Conservation (phyloP, 1,140 invertebrate genomes). For the Caerostris extrusa region DNA sequence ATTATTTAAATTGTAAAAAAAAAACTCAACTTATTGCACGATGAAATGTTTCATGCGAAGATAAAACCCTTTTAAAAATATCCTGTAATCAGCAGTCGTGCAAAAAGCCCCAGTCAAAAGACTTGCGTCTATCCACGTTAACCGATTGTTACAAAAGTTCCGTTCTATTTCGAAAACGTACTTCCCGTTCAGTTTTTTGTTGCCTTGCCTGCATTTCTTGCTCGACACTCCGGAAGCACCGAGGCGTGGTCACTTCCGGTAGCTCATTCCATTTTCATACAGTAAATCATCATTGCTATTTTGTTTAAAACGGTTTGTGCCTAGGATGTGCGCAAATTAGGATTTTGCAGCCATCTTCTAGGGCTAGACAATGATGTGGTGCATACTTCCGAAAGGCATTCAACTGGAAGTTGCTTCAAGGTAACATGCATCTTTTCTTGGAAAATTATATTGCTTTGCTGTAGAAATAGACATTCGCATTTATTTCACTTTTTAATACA, state of each 20-base stretch:
- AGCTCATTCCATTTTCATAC: background rate
- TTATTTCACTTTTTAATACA: too few relatives aligned
- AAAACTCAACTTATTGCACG: too few relatives aligned
- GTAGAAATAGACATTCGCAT: too few relatives aligned
- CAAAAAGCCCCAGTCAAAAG: background rate
- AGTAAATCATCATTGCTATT: background rate
- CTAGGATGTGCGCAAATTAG: background rate
- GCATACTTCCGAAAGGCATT: background rate
- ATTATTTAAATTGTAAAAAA: too few relatives aligned
- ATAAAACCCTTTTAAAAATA: background rate
- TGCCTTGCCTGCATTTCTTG: background rate
- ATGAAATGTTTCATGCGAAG: too few relatives aligned
- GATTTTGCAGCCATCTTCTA: background rate
- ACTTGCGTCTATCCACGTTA: background rate
- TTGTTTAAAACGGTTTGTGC: background rate
- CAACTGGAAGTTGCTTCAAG: background rate
- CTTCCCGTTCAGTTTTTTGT: background rate
- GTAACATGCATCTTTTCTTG: background rate
- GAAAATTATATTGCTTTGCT: background rate
- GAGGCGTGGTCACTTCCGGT: constrained; percentile 23
- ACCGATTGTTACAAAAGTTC: background rate
- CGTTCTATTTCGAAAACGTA: constrained; percentile 26
- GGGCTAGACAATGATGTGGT: background rate
- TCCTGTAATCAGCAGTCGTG: background rate
- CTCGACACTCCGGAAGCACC: background rate